Evolutionary conservation across 2,888 invertebrate species (phyloP).

Genomic region (Gandaritis pyraliata): DNA sequence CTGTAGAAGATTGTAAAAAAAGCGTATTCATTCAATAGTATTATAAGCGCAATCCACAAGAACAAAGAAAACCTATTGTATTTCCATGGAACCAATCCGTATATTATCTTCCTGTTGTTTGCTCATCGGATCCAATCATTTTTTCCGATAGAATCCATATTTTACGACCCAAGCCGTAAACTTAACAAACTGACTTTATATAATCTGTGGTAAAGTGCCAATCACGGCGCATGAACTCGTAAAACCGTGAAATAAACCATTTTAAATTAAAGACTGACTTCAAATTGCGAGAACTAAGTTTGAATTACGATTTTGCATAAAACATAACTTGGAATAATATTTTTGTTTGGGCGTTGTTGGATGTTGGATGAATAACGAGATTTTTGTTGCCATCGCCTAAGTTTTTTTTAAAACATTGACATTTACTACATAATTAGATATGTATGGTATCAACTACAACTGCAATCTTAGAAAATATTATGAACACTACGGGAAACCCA

Average conservation of each 20-base stretch:
- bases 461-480: too few species aligned
- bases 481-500: too few species aligned
- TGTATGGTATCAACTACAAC: too few species aligned
- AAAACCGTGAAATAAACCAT: slow-evolving; percentile 59
- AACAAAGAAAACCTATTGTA: not conserved
- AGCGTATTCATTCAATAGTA: too few species aligned
- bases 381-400: not conserved
- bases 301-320: slow-evolving; percentile 56
- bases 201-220: slow-evolving; percentile 51
- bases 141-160: slow-evolving; percentile 27
- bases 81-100: slow-evolving; percentile 6
- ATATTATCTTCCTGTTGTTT: slow-evolving; percentile 13
- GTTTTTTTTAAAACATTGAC: too few species aligned
- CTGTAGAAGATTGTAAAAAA: too few species aligned
- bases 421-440: too few species aligned
- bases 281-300: slow-evolving; percentile 38
- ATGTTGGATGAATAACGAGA: slow-evolving; percentile 1
- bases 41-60: not conserved
- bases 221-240: slow-evolving; percentile 55
- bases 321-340: slow-evolving; percentile 35
- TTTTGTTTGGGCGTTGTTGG: slow-evolving; percentile 5
- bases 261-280: slow-evolving; percentile 55
- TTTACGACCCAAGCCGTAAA: slow-evolving; percentile 47
- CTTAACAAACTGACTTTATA: slow-evolving; percentile 42
- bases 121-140: slow-evolving; percentile 23